Percentiles rank a stretch among this genome's conserved stretches.
Conservation (phyloP, 2,113 vertebrate species). For the Nycticryphes semicollaris region DNA sequence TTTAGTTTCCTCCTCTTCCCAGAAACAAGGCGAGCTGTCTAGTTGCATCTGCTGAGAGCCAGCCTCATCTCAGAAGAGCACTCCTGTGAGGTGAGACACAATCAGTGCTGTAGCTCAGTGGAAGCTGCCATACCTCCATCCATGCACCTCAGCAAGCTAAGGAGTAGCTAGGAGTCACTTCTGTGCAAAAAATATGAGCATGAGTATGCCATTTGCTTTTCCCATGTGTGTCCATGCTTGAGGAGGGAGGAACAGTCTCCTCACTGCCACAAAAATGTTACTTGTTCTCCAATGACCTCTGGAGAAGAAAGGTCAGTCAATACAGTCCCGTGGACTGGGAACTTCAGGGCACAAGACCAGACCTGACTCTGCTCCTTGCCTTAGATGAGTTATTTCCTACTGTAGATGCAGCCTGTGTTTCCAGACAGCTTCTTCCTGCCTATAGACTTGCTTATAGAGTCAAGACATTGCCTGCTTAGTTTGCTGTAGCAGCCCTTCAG, state of each 20-base stretch:
- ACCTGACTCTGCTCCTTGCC: background rate
- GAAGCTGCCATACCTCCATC: background rate
- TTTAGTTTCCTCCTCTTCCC: background rate
- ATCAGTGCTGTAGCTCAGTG: background rate
- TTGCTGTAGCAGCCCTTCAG: background rate
- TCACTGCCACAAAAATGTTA: background rate
- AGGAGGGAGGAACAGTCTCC: background rate
- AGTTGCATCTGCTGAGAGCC: background rate
- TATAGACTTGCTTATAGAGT: background rate
- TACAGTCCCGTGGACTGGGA: background rate
- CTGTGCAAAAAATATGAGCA: background rate
- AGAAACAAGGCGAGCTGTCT: background rate
- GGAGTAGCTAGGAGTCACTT: background rate
- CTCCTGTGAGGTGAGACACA: background rate
- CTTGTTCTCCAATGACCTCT: background rate
- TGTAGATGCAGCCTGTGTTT: background rate
- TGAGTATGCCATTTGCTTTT: background rate
- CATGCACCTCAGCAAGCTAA: background rate
- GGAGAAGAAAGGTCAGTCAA: background rate
- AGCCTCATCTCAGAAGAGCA: background rate
- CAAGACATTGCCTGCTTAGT: background rate
- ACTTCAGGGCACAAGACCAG: background rate
- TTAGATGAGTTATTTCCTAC: background rate
- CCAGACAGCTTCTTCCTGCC: background rate
- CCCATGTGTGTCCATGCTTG: rapidly evolving